Base-by-base conservation (phyloP, 1,140 invertebrate genomes). In the Pollicipes pollicipes region DNA sequence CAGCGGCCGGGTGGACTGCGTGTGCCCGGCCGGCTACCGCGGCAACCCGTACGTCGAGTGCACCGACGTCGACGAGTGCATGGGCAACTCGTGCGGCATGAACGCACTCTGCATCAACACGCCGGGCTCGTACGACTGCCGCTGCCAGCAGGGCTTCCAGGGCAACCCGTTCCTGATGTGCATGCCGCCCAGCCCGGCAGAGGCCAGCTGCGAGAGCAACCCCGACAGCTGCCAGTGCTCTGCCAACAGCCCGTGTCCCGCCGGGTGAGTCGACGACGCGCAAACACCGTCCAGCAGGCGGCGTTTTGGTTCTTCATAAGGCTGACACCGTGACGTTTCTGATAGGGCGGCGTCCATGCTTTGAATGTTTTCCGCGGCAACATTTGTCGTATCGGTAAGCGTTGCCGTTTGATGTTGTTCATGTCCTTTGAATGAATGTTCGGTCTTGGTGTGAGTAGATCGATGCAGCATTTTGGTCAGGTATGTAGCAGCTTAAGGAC, bases 101-200 rank as follows among this genome's bases (percentile, higher is more conserved):
- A 90, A 91, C 78, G 91, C 92, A 1, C 86, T 88, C 29, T 95
- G 93, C 76, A 88, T 95, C 66, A 95, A 95, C 76, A 91, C 89
- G 0, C 84, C 87, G 8, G 92, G 92, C 67, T 87, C 88, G 74
- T 95, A 88, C 76, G 90, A 92, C 76, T 96, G 93, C 78, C 83
- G 88, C 2, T 96, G 93, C 76, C 85, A 88, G 74, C 87, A 87
- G 70, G 86, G 86, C 66, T 90, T 86, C 78, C 85, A 86, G 69
- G 92, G 92, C 66, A 92, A 94, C 83, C 91, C 92, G 0, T 93
- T 92, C 76, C 82, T 86, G 71, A 85, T 87, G 73, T 94, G 91
- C 76, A 75, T 77, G 73, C 74, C 75, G 63, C 45, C 68, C 29
- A 84, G 85, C 32, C 81, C 84, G 76, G 80, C 88, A 58, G 30